Evolutionary conservation across 2,113 vertebrate genomes (phyloP).

Genomic region (Probosciger aterrimus): DNA sequence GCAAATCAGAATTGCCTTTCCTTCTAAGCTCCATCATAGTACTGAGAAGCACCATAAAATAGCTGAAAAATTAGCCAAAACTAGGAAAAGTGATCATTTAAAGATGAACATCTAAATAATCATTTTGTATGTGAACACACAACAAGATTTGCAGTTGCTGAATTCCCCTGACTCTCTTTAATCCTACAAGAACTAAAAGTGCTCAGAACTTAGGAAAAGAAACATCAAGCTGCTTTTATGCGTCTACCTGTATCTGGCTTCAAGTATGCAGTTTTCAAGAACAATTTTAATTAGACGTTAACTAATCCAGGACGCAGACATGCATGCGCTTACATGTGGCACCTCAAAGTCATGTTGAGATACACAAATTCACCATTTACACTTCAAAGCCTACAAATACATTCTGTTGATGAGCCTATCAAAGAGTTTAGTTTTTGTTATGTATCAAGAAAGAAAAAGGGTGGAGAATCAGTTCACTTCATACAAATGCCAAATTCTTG

Average conservation of each 20-base stretch:
- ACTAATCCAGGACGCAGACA: background rate
- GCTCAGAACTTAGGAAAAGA: background rate
- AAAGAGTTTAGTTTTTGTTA: background rate
- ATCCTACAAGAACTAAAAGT: background rate
- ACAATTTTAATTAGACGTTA: background rate
- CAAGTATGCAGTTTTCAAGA: background rate
- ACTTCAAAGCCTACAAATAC: background rate
- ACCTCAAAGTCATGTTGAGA: background rate
- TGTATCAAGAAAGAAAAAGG: background rate
- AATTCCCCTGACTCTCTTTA: background rate
- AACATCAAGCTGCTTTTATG: background rate
- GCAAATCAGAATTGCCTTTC: background rate
- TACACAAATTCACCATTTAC: background rate
- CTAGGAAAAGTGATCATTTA: background rate
- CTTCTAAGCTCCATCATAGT: background rate
- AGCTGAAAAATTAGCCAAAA: background rate
- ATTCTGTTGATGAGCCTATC: background rate
- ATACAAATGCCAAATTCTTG: background rate
- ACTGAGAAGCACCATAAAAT: background rate
- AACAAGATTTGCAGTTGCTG: background rate
- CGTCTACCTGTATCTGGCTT: background rate
- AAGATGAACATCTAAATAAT: background rate
- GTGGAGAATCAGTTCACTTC: background rate
- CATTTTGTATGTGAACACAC: background rate
- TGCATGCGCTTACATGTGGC: rapidly evolving